phyloP scores from a whole-genome alignment of 1,140 invertebrate species.

The Drosophila repletoides region DNA sequence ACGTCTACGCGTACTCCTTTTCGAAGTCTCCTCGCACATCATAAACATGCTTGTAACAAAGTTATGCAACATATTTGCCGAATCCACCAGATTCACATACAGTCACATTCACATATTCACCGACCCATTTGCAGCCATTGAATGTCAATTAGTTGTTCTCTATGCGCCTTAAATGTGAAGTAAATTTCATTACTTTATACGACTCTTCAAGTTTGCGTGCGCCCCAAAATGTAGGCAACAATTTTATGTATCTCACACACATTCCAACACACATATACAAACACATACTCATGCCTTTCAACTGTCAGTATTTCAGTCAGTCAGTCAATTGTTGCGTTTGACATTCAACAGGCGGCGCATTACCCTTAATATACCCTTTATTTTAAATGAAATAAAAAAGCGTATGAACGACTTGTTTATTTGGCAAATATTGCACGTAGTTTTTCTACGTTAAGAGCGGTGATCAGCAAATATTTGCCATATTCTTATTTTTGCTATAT shows the following conservation, averaged over 20 bases:
- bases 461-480: too few relatives aligned
- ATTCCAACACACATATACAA: constrained; percentile 20
- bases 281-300: constrained; percentile 44
- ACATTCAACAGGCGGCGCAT: constrained; percentile 60
- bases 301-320: constrained; percentile 33
- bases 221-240: constrained; percentile 17
- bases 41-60: constrained; percentile 24
- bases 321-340: constrained; percentile 25
- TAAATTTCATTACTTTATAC: constrained; percentile 12
- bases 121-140: constrained; percentile 29
- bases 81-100: constrained; percentile 1
- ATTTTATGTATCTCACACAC: constrained; percentile 2
- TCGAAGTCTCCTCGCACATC: constrained; percentile 14
- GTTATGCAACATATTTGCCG: constrained; percentile 36
- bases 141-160: constrained; percentile 56
- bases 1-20: too few relatives aligned
- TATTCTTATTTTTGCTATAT: too few relatives aligned
- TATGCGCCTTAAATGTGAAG: constrained; percentile 4
- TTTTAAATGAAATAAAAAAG: too few relatives aligned
- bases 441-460: too few relatives aligned
- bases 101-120: too few relatives aligned
- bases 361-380: not conserved
- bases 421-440: too few relatives aligned
- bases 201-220: not conserved
- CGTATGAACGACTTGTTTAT: too few relatives aligned